Percentiles rank a stretch among this genome's conserved stretches.
Conservation (phyloP, 2,797 vertebrate species). For the Neosalanx taihuensis region DNA sequence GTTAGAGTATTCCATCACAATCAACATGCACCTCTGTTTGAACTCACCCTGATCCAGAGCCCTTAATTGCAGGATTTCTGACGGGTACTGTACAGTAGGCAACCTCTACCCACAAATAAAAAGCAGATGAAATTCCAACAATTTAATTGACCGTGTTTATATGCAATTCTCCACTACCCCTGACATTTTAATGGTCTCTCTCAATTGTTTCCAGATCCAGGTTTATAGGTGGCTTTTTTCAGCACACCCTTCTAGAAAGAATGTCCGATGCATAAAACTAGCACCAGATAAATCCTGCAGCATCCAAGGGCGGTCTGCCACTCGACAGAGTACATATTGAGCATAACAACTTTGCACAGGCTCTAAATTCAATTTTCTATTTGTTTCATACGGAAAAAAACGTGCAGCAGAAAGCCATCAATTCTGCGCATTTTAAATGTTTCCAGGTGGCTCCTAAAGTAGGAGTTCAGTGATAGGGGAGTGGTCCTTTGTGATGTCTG, state of each 20-base stretch:
- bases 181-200: constrained; percentile 63
- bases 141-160: constrained; percentile 57
- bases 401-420: constrained; percentile 7
- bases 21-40: constrained; percentile 35
- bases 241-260: constrained; percentile 36
- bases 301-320: background rate
- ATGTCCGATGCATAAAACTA: constrained; percentile 32
- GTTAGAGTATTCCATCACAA: constrained; percentile 37
- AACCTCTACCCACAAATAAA: constrained; percentile 54
- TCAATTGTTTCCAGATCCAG: constrained; percentile 69
- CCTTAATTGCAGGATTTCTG: constrained; percentile 33
- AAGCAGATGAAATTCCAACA: constrained; percentile 59
- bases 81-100: constrained; percentile 35
- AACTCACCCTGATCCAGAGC: constrained; percentile 32
- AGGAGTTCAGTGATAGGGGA: background rate
- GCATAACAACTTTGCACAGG: constrained; percentile 7
- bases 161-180: constrained; percentile 52
- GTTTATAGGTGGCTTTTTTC: constrained; percentile 52
- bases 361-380: background rate
- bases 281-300: constrained; percentile 27
- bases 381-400: constrained; percentile 22
- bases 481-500: background rate
- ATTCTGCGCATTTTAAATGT: constrained; percentile 27
- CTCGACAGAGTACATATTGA: constrained; percentile 8
- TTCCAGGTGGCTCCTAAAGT: constrained; percentile 33